These are phyloP conservation scores for Polypterus bichir DNA, from an alignment of 2,113 vertebrate genomes.

Conservation along the genomic window DNA sequence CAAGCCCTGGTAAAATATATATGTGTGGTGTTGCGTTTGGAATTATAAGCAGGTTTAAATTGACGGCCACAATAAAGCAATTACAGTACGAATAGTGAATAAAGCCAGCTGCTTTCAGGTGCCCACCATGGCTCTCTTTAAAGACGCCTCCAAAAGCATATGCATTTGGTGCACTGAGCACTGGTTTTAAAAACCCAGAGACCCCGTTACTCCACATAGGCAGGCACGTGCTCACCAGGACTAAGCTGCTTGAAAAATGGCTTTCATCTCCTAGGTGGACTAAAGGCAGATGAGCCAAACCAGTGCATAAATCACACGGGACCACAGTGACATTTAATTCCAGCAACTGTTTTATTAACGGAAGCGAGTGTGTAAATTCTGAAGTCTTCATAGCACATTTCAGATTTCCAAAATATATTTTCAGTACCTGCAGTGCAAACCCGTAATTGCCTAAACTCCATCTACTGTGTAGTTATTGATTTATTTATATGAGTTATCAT, in stretches of 20 bases:
- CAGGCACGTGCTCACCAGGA: background rate
- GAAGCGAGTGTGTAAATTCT: background rate
- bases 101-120: too few species aligned
- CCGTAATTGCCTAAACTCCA: too few species aligned
- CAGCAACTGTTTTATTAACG: background rate
- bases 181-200: too few species aligned
- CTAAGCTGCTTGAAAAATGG: background rate
- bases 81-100: background rate
- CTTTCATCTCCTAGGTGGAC: background rate
- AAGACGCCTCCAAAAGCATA: too few species aligned
- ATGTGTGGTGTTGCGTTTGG: background rate
- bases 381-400: background rate
- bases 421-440: too few species aligned
- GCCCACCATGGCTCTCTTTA: too few species aligned
- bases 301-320: constrained; percentile 2
- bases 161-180: too few species aligned
- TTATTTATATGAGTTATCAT: too few species aligned
- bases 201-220: too few species aligned
- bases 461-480: too few species aligned
- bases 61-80: background rate
- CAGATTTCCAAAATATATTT: too few species aligned
- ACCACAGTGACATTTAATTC: background rate
- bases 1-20: background rate
- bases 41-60: background rate
- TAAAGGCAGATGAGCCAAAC: background rate